Evolutionary conservation across 35 echinoderm and acorn worm species (phyloP).

Genomic region (Apostichopus californicus): DNA sequence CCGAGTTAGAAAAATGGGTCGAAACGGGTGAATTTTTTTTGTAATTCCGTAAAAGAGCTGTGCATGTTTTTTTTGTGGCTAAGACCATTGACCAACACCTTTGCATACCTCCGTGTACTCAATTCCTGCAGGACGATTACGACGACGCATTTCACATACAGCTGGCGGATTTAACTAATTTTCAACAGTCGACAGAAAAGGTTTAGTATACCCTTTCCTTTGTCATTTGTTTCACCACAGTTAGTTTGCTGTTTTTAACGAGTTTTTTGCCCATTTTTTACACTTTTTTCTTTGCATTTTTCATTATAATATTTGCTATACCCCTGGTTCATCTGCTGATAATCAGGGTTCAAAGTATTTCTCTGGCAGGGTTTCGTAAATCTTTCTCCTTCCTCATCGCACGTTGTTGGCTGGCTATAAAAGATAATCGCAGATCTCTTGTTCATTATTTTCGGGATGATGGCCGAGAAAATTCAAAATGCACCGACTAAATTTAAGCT

Average conservation of each 20-base stretch:
- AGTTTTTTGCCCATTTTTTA: not conserved
- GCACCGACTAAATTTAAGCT: too few relatives aligned
- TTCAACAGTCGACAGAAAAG: conserved; percentile 23
- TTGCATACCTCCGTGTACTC: not conserved
- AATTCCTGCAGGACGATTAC: conserved; percentile 33
- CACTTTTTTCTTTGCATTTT: not conserved
- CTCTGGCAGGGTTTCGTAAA: not conserved
- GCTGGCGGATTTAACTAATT: not conserved
- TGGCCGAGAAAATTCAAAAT: too few relatives aligned
- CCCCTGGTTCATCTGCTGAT: not conserved
- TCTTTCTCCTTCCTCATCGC: not conserved
- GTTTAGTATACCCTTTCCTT: conserved; percentile 19
- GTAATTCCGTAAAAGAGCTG: too few relatives aligned
- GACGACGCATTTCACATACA: conserved; percentile 40
- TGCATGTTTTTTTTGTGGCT: too few relatives aligned
- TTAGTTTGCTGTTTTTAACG: not conserved
- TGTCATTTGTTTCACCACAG: not conserved
- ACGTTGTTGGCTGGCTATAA: not conserved
- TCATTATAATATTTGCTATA: not conserved
- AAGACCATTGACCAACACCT: not conserved
- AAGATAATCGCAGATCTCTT: too few relatives aligned
- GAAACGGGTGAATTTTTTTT: too few relatives aligned
- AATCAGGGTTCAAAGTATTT: not conserved
- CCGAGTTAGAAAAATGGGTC: too few relatives aligned
- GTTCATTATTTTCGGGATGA: too few relatives aligned